phyloP scores from a whole-genome alignment of 2,888 invertebrate genomes.

The Cosmorhoe ocellata region DNA sequence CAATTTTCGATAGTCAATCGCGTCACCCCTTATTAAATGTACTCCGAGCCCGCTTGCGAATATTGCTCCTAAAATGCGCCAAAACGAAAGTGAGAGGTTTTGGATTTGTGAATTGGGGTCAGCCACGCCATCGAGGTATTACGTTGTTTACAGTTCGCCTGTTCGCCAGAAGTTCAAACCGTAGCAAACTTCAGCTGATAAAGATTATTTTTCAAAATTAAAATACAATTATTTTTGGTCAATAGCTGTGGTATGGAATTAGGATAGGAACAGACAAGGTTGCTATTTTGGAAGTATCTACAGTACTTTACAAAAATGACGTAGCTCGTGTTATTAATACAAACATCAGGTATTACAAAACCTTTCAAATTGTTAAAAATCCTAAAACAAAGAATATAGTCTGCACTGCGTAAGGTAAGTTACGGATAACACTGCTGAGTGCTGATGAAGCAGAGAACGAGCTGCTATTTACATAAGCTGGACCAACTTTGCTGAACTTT shows the following conservation, averaged over 20 bases:
- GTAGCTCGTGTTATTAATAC: too few species aligned
- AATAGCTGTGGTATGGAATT: too few species aligned
- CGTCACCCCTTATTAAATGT: slow-evolving; percentile 26
- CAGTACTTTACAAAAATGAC: too few species aligned
- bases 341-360: too few species aligned
- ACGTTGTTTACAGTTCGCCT: slow-evolving; percentile 51
- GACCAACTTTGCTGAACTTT: slow-evolving; percentile 1
- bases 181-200: neutral
- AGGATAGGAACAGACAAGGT: too few species aligned
- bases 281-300: too few species aligned
- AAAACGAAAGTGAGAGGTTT: slow-evolving; percentile 48
- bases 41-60: slow-evolving; percentile 15
- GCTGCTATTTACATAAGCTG: neutral
- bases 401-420: too few species aligned
- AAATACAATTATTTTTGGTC: too few species aligned
- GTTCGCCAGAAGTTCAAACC: slow-evolving; percentile 37
- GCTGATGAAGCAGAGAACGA: neutral
- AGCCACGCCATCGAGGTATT: slow-evolving; percentile 49
- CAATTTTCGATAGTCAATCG: slow-evolving; percentile 24
- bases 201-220: neutral
- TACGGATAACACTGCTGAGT: too few species aligned
- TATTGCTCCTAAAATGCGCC: slow-evolving; percentile 17
- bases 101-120: slow-evolving; percentile 41
- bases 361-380: too few species aligned
- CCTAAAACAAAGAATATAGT: too few species aligned